Conservation (phyloP, 2,888 invertebrate species). For the Drosophila borborema region DNA sequence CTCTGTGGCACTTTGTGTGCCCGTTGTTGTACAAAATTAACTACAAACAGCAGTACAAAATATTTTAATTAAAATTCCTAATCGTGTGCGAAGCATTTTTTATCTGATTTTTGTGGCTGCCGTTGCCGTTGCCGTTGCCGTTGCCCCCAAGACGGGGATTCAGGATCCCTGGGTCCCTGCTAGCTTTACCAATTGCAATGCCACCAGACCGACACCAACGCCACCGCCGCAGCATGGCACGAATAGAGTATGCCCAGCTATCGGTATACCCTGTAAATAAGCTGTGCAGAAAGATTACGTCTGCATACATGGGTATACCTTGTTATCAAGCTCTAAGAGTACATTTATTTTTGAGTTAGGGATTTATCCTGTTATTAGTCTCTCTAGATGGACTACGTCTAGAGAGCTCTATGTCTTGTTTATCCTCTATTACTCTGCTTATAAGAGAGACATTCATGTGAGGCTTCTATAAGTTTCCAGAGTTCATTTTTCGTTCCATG, state of each 20-base stretch:
- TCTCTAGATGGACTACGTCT: no score
- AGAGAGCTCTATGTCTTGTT: no score
- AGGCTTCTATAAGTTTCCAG: no score
- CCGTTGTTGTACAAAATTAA: conserved; percentile 77
- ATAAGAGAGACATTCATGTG: no score
- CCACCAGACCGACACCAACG: conserved; percentile 29
- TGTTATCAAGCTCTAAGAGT: no score
- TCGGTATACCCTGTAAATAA: conserved; percentile 19
- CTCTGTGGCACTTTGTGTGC: conserved; percentile 65
- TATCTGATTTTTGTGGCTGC: conserved; percentile 82
- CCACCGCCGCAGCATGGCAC: conserved; percentile 14
- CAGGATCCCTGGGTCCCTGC: conserved; percentile 27
- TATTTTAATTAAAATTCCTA: conserved; percentile 86
- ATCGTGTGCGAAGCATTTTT: conserved; percentile 85
- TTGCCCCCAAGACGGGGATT: conserved; percentile 21
- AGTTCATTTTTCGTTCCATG: no score
- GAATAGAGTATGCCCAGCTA: not conserved
- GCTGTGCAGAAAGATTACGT: no score
- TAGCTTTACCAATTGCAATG: conserved; percentile 39
- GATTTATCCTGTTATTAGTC: no score
- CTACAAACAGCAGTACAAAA: conserved; percentile 84
- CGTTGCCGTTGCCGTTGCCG: conserved; percentile 56
- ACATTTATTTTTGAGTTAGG: no score
- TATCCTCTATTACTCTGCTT: no score
- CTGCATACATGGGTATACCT: no score